Conservation (phyloP, 2,888 invertebrate species). For the Eilema sororculum region DNA sequence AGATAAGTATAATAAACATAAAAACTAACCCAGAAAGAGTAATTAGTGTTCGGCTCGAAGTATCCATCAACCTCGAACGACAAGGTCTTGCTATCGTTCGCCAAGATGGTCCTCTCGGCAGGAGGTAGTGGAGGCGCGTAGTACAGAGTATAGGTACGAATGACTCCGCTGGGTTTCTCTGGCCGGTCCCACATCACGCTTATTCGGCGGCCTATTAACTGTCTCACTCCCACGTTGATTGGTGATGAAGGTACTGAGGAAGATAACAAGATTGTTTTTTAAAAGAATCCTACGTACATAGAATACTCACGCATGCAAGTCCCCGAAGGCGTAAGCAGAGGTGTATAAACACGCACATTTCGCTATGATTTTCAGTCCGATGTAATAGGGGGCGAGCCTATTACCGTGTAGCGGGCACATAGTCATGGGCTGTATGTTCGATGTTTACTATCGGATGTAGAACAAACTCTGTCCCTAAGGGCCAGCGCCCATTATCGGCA, state of each 20-base stretch:
- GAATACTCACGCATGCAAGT: no score
- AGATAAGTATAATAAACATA: background rate
- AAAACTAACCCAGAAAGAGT: conserved; percentile 90
- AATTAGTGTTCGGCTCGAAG: conserved; percentile 86
- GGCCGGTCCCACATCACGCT: conserved; percentile 91
- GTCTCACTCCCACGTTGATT: conserved; percentile 88
- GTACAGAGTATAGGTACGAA: conserved; percentile 88
- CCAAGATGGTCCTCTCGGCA: conserved; percentile 71
- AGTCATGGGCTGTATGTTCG: no score
- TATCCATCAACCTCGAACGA: conserved; percentile 85
- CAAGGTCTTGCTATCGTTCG: conserved; percentile 63
- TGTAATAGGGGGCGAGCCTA: no score
- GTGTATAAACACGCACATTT: no score
- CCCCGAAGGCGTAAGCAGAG: no score
- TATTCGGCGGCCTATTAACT: conserved; percentile 88
- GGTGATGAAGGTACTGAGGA: conserved; percentile 90
- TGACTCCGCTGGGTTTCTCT: conserved; percentile 87
- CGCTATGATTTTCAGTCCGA: no score
- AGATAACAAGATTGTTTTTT: background rate
- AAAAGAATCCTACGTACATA: no score
- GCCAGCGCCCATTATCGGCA: no score
- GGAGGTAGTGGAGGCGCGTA: conserved; percentile 90
- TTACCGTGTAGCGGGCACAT: no score
- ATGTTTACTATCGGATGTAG: no score
- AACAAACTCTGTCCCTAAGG: no score